Conservation (phyloP, 1,140 invertebrate species). For the Bombus soroeensis region DNA sequence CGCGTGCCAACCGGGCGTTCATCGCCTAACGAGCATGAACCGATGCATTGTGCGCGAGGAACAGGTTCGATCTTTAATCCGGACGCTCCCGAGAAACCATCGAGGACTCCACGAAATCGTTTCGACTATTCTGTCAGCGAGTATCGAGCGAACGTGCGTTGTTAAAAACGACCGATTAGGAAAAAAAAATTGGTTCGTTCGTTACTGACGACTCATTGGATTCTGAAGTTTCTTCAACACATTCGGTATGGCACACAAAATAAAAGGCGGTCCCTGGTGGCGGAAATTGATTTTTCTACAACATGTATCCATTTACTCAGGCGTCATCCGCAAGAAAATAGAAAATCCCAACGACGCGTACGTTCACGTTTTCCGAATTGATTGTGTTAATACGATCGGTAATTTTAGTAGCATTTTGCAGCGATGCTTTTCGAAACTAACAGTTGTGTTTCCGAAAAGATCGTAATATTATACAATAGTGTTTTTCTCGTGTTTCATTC, state of each 20-base stretch:
- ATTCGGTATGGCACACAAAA: too few relatives aligned
- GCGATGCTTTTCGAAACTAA: not conserved
- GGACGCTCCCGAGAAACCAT: not conserved
- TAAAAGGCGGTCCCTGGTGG: too few relatives aligned
- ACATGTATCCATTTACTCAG: too few relatives aligned
- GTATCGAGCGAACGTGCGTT: not conserved
- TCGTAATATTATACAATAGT: not conserved
- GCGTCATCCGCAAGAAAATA: too few relatives aligned
- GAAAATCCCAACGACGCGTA: too few relatives aligned
- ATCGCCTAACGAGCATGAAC: constrained; percentile 25
- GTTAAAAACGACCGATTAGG: not conserved
- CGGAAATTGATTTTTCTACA: too few relatives aligned
- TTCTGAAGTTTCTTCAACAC: too few relatives aligned
- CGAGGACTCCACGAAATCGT: not conserved
- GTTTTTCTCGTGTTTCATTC: not conserved
- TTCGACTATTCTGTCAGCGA: not conserved
- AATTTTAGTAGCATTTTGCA: not conserved
- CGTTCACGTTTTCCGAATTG: not conserved
- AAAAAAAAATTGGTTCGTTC: too few relatives aligned
- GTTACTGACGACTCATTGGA: too few relatives aligned
- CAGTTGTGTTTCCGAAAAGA: not conserved
- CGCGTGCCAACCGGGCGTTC: constrained; percentile 29
- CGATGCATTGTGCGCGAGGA: not conserved
- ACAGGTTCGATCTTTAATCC: constrained; percentile 19
- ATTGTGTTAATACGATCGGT: not conserved